A percentile compares a stretch with the other conserved stretches of the same genome.
Evolutionary conservation across 1,140 invertebrate species (phyloP).

Genomic region (Cepaea nemoralis): DNA sequence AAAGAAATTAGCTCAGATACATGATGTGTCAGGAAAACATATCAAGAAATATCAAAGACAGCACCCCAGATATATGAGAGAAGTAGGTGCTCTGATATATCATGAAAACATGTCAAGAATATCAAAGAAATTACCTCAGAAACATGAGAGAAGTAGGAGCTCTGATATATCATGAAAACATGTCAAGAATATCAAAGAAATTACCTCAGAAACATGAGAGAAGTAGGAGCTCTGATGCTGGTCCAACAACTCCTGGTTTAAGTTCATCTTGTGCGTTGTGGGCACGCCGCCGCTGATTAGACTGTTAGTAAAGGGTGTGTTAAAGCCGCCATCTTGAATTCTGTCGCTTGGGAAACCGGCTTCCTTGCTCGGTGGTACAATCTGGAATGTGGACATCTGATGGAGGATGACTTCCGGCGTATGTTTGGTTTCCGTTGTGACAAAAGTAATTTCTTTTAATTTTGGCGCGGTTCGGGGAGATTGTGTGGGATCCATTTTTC

Average conservation of each 20-base stretch:
- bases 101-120: no score
- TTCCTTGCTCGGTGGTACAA: neutral
- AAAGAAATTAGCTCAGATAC: no score
- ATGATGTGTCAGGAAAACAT: no score
- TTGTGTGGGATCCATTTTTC: slow-evolving; percentile 22
- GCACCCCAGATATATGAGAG: no score
- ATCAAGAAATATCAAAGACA: no score
- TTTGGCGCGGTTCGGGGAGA: neutral
- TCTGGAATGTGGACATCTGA: neutral
- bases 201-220: slow-evolving; percentile 30
- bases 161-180: no score
- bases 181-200: no score
- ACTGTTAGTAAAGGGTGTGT: neutral
- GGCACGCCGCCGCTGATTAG: neutral
- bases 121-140: no score
- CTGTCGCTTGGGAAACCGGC: neutral
- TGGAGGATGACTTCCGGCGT: neutral
- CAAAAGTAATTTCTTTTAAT: neutral
- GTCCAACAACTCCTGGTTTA: slow-evolving; percentile 21
- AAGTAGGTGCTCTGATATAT: no score
- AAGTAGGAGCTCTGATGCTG: neutral
- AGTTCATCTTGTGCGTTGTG: neutral
- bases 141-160: no score
- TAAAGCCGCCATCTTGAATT: neutral
- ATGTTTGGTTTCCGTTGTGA: neutral